phyloP scores from a whole-genome alignment of 2,113 vertebrate species.

The Alethe diademata region DNA sequence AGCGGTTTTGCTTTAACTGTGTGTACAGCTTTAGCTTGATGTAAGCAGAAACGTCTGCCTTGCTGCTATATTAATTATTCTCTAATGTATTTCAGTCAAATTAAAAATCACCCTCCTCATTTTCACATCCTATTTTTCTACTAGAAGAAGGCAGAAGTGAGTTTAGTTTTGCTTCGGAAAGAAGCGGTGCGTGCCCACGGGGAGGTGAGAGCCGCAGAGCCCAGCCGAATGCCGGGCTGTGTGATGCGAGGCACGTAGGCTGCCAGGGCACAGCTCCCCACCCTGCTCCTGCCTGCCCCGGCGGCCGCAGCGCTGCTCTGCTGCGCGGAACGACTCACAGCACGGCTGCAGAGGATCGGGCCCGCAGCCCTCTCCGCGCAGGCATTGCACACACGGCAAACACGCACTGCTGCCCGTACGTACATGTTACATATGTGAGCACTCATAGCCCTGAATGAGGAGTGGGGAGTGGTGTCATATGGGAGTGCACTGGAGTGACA shows the following conservation, averaged over 20 bases:
- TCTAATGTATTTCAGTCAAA: neutral
- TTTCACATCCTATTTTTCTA: neutral
- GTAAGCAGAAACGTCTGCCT: neutral
- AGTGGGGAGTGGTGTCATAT: neutral
- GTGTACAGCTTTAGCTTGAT: neutral
- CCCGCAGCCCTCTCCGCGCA: neutral
- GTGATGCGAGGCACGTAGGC: constrained; percentile 49
- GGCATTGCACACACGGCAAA: neutral
- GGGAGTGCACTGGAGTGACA: neutral
- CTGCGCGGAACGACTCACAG: neutral
- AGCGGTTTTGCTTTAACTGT: neutral
- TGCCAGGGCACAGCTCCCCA: neutral
- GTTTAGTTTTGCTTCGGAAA: neutral
- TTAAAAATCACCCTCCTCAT: neutral
- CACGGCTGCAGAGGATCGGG: neutral
- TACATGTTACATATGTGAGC: neutral
- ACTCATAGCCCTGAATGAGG: neutral
- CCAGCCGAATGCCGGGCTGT: neutral
- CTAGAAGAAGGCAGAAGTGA: neutral
- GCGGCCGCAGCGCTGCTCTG: neutral
- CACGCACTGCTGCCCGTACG: accelerated
- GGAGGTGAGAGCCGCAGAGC: neutral
- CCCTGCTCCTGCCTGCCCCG: neutral
- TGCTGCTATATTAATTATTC: neutral
- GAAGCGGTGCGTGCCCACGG: accelerated